Percentiles rank a stretch among this genome's conserved stretches.
Evolutionary conservation across 2,113 vertebrate genomes (phyloP).

Genomic region (Cathartes aura): DNA sequence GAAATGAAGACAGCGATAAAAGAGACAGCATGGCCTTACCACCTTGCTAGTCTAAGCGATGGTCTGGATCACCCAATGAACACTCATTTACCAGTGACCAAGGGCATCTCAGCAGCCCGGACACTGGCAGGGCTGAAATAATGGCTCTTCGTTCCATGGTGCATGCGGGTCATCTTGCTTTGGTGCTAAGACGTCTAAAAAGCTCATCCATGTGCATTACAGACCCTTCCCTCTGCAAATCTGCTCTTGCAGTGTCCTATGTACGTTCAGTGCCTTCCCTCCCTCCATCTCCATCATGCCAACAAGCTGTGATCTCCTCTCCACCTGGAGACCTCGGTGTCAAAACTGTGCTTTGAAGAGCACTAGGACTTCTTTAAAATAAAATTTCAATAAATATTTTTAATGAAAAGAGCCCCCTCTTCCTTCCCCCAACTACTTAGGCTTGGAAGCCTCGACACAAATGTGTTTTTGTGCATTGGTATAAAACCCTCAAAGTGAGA

Average conservation of each 20-base stretch:
- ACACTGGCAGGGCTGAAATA: not conserved
- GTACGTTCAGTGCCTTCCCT: not conserved
- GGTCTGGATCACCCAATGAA: not conserved
- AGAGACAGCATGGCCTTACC: not conserved
- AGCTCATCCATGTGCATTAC: fast-evolving
- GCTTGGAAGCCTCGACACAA: not conserved
- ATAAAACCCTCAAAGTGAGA: not conserved
- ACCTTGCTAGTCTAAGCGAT: fast-evolving
- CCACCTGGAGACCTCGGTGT: not conserved
- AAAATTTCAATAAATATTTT: not conserved
- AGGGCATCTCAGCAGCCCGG: not conserved
- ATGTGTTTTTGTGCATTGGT: not conserved
- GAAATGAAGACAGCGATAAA: not conserved
- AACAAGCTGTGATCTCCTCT: not conserved
- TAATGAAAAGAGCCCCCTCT: not conserved
- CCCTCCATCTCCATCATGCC: not conserved
- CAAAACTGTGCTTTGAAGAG: not conserved
- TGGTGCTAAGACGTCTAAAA: not conserved
- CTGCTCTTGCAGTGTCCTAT: not conserved
- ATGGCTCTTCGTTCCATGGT: not conserved
- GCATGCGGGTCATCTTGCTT: not conserved
- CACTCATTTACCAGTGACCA: not conserved
- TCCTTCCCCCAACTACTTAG: not conserved
- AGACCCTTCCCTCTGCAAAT: not conserved
- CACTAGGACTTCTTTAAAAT: not conserved